Base-by-base conservation (phyloP, 2,113 vertebrate species). In the Paramisgurnus dabryanus region DNA sequence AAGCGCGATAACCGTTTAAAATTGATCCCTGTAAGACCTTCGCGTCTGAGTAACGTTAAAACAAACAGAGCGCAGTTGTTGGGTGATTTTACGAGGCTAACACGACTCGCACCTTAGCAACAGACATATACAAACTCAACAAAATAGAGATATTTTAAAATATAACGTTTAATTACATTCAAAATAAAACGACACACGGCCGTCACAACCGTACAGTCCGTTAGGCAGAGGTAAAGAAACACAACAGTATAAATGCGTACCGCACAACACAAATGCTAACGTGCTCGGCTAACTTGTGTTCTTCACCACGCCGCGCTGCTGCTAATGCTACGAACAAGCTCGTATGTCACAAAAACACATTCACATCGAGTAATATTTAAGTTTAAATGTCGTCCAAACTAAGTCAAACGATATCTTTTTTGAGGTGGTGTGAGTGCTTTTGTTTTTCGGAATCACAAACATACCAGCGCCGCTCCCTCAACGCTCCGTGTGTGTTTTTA, bases 401-500 rank as follows among this genome's bases (percentile, higher is more conserved):
- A 11, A 64, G 34, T 17, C 12, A 39, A 5, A 45, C 1, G 43
- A 10, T 75, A 11, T 58, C 1, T 47, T 7, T 43, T 47, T 47
- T 12, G 18, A 61, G 71, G 22, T 4, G 6, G 45, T 12, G 10
- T 12, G 18, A 13, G 58, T 45, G 6, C 53, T n/a, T 74, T 75
- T 61, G 58, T 63, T 47, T 64, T n/a, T n/a, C 7, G 15, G 11
- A 4, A 75, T 11, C 43, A 39, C 58, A 72, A 6, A 73, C 75
- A 43, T 84, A 82, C 80, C 83, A 70, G 79, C 40, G 79, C 76
- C 76, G 76, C 66, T 79, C 76, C 64, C 76, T 82, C 70, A 79
- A 74, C 57, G 76, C 49, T n/a, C 55, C 18, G 55, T 70, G 68
- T 75, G 67, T 73, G 83, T 85, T 55, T 85, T 85, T 85, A 85